Base-by-base conservation (phyloP, 2,797 vertebrate genomes). In the Sebastes itinus region DNA sequence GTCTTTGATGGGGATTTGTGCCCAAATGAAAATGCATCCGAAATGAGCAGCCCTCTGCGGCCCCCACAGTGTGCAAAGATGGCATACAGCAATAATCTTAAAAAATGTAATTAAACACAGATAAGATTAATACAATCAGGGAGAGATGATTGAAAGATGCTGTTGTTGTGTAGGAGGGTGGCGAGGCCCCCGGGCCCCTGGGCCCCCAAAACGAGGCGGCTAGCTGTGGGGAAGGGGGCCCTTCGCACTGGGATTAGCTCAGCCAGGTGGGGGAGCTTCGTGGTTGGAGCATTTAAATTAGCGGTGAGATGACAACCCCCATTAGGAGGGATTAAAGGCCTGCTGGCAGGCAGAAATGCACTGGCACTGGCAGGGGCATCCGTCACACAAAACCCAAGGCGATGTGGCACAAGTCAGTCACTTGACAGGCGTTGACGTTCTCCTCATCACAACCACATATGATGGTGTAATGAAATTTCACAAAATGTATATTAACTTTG, bases 101-200 rank as follows among this genome's bases (percentile, higher is more conserved):
- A 95, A 96, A 95, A 96, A 96, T 96, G 94, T 96, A 96, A 96
- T 96, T 96, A 96, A 96, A 96, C 94, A 93, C 92, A 96, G 94
- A 96, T 96, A 95, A 95, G 93, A 95, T 94, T 94, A 95, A 96
- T 93, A 94, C 94, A 95, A 95, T 96, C 94, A 95, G 91, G 92
- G 89, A 92, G 92, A 89, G 90, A 95, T 95, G 95, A 95, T 95
- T 95, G 95, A 95, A 95, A 95, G 94, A 94, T 95, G 92, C 91
- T 94, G 94, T 93, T 94, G 95, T 94, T 92, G 91, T 92, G 94
- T 92, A 91, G 93, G 93, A 93, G 91, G 94, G 92, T 92, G 91
- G 95, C 77, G 94, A 93, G 89, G 92, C 90, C 91, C 91, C 90
- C 75, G 81, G 91, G 92, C 92, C 92, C 91, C 86, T 65, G 89